Evolutionary conservation across 2,888 invertebrate species (phyloP).

Genomic region (Julus scandinavius): DNA sequence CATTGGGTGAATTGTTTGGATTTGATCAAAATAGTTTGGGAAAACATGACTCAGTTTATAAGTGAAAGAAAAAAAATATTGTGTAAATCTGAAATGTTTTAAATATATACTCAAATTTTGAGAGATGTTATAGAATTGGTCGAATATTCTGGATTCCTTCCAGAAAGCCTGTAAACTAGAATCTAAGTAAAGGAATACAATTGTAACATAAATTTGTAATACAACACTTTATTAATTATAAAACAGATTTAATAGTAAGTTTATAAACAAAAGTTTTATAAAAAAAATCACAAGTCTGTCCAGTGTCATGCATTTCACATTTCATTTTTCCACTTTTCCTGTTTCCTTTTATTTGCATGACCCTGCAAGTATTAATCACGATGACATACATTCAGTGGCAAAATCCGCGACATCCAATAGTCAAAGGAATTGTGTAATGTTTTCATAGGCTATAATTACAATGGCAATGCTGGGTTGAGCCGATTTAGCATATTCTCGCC

Average conservation of each 20-base stretch:
- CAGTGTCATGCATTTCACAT: slow-evolving; percentile 6
- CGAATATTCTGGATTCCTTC: too few species aligned
- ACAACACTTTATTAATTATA: slow-evolving; percentile 45
- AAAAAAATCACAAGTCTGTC: slow-evolving; percentile 41
- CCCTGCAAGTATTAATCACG: neutral
- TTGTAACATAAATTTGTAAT: neutral
- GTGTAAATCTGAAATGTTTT: too few species aligned
- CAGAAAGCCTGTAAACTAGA: neutral
- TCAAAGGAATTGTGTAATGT: neutral
- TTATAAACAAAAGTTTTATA: slow-evolving; percentile 30
- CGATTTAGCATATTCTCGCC: neutral
- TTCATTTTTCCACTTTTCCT: neutral
- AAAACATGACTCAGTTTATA: too few species aligned
- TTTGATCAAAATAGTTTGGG: too few species aligned
- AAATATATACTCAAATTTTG: too few species aligned
- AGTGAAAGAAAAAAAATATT: too few species aligned
- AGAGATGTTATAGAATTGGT: too few species aligned
- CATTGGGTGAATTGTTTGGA: too few species aligned
- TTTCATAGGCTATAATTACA: slow-evolving; percentile 6
- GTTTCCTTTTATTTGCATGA: neutral
- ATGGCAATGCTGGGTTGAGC: slow-evolving; percentile 1
- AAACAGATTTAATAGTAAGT: slow-evolving; percentile 43
- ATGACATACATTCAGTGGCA: slow-evolving; percentile 13
- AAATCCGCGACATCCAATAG: neutral
- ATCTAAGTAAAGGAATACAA: neutral